Evolutionary conservation across 2,113 vertebrate genomes (phyloP), one percentile per base, ranked within the genome.

Genomic region (Vidua macroura): DNA sequence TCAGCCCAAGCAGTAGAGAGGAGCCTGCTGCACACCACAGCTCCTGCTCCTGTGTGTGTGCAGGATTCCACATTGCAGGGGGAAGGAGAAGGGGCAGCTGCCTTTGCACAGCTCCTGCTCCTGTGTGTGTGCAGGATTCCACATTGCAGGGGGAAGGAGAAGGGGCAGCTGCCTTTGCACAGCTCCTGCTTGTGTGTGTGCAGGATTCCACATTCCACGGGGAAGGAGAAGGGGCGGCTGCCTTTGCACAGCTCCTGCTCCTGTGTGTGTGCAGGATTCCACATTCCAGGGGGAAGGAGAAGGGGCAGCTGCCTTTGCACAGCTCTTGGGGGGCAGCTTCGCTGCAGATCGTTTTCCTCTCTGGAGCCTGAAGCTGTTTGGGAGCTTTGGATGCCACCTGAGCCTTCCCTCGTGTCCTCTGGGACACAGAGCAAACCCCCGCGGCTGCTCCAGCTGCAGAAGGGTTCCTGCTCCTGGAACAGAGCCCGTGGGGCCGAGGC

Each of bases 101-200:
- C 35, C 35, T 35, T 35, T 35, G 35, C 13, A 16, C 17, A 66
- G 59, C 39, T 31, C 3, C n/a, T 7, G 56, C 25, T 1, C 37
- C n/a, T 31, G 51, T 6, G 64, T 8, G 27, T 13, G 7, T 9
- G 28, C 35, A 35, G 35, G 35, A 35, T 35, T 35, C 35, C 25
- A 13, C 15, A 4, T 28, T 2, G 7, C 0, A 3, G 3, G 9
- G 33, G 6, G 11, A 46, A 10, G n/a, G 7, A 17, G 35, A 44
- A 41, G 10, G 14, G 19, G 11, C 35, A 60, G 22, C 2, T 28
- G 39, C 49, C 33, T 55, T 49, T 62, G 10, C 73, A 25, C 2
- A 2, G 82, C 33, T 79, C 3, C n/a, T 7, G 56, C 25, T 1
- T 31, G 51, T 6, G 64, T 8, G 27, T 13, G 7, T 9, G 28